Evolutionary conservation across 1,140 invertebrate species (phyloP).

Genomic region (Aleiodes sp.): DNA sequence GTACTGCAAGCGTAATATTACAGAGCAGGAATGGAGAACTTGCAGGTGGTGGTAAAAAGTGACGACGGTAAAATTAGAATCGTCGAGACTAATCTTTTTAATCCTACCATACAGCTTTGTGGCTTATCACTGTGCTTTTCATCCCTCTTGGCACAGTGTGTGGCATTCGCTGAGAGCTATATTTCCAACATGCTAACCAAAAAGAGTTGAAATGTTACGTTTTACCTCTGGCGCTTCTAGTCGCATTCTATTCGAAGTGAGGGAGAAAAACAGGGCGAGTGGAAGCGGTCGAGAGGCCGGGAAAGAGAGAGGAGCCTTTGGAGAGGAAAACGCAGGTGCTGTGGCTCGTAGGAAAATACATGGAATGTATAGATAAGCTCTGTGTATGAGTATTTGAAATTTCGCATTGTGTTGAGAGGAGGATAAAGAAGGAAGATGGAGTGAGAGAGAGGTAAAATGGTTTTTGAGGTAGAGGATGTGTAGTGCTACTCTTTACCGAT

Average conservation of each 20-base stretch:
- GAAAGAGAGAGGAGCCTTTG: constrained; percentile 15
- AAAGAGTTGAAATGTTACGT: constrained; percentile 37
- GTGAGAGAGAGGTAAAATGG: constrained; percentile 12
- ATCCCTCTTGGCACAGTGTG: neutral
- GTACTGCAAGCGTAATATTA: constrained; percentile 29
- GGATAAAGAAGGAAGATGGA: constrained; percentile 23
- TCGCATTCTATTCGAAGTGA: constrained; percentile 39
- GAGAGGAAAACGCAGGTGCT: constrained; percentile 1
- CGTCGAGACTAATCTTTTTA: constrained; percentile 7
- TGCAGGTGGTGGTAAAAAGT: neutral
- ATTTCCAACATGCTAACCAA: neutral
- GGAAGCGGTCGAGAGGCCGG: constrained; percentile 29
- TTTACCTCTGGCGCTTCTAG: constrained; percentile 38
- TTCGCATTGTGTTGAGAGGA: constrained; percentile 26
- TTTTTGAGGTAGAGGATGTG: too few species aligned
- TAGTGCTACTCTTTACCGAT: too few species aligned
- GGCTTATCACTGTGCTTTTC: constrained; percentile 15
- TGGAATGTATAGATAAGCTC: constrained; percentile 28
- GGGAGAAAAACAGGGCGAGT: constrained; percentile 1
- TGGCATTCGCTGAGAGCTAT: constrained; percentile 10
- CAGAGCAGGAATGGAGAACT: neutral
- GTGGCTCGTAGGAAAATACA: constrained; percentile 2
- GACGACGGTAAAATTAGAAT: constrained; percentile 16
- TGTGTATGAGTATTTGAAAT: constrained; percentile 16
- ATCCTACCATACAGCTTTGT: neutral